These are phyloP conservation scores for Pycnomerus fuliginosus DNA, from an alignment of 2,888 invertebrate genomes.

Conservation along the genomic window DNA sequence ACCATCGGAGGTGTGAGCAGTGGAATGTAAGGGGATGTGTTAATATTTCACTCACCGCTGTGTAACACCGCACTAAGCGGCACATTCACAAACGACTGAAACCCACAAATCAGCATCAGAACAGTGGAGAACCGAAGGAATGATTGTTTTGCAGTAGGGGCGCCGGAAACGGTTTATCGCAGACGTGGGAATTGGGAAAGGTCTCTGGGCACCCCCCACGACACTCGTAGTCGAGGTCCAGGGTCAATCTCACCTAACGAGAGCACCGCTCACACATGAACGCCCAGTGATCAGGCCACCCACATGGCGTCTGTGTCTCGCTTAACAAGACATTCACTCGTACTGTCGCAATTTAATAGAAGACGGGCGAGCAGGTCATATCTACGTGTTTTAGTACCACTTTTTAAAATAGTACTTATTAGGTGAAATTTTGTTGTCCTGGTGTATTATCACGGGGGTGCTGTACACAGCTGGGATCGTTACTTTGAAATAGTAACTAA, in stretches of 20 bases:
- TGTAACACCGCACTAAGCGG: constrained; percentile 36
- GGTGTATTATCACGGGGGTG: too few species aligned
- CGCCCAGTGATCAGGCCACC: constrained; percentile 36
- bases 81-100: constrained; percentile 42
- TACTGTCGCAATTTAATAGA: too few species aligned
- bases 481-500: too few species aligned
- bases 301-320: constrained; percentile 24
- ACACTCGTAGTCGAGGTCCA: too few species aligned
- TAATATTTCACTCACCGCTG: constrained; percentile 49
- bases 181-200: constrained; percentile 20
- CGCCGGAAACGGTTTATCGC: constrained; percentile 19
- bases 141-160: constrained; percentile 14
- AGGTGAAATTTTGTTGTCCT: too few species aligned
- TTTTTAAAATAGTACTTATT: too few species aligned
- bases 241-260: too few species aligned
- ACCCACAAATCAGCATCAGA: constrained; percentile 42
- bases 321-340: constrained; percentile 9
- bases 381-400: too few species aligned
- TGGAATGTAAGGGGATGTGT: constrained; percentile 47
- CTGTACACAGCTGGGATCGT: too few species aligned
- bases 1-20: constrained; percentile 48
- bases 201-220: constrained; percentile 13
- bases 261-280: too few species aligned
- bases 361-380: too few species aligned
- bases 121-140: constrained; percentile 7